phyloP scores from a whole-genome alignment of 2,888 invertebrate species.

The Cabera pusaria region DNA sequence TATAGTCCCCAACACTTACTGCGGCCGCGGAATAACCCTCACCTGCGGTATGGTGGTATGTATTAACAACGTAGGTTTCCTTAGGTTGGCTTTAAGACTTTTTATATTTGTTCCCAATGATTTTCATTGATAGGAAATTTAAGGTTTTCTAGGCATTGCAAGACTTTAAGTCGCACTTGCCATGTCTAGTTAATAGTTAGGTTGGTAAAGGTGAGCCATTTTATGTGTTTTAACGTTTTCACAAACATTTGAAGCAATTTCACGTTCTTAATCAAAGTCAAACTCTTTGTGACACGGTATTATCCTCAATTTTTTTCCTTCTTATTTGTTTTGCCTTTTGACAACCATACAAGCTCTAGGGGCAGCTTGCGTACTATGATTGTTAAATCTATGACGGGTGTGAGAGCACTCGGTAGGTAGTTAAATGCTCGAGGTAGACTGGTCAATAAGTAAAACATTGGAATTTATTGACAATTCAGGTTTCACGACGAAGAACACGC shows the following conservation, averaged over 20 bases:
- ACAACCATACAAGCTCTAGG: conserved; percentile 40
- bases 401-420: conserved; percentile 41
- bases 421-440: conserved; percentile 37
- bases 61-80: conserved; percentile 70
- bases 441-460: conserved; percentile 63
- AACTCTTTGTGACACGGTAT: conserved; percentile 66
- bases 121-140: conserved; percentile 40
- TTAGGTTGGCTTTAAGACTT: conserved; percentile 53
- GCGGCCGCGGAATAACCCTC: conserved; percentile 99
- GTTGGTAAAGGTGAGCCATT: conserved; percentile 82
- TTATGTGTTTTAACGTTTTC: conserved; percentile 66
- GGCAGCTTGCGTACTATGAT: conserved; percentile 40
- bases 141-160: conserved; percentile 59
- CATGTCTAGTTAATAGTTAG: conserved; percentile 57
- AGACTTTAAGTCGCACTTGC: conserved; percentile 56
- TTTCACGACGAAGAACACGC: conserved; percentile 99
- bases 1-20: conserved; percentile 99
- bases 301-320: conserved; percentile 39
- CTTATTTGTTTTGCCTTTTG: conserved; percentile 48
- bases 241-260: conserved; percentile 58
- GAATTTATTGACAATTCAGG: conserved; percentile 86
- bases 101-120: conserved; percentile 37
- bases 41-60: conserved; percentile 99
- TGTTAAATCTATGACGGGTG: conserved; percentile 41
- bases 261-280: conserved; percentile 73